Conservation (phyloP, 2,888 invertebrate genomes). For the Plagodis dolabraria region DNA sequence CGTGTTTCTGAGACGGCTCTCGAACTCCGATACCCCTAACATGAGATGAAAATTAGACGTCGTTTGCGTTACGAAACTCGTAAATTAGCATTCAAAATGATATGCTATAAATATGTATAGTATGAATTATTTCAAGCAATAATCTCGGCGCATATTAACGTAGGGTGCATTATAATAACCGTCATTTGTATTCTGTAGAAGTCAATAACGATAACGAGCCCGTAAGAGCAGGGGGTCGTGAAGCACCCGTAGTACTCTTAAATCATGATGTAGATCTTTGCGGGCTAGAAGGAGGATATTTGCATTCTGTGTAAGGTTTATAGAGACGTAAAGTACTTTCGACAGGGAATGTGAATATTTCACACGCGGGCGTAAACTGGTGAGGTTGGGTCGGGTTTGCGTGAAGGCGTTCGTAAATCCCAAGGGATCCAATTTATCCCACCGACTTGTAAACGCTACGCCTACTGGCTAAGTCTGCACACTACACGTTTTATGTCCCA, state of each 20-base stretch:
- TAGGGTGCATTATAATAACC: slow-evolving; percentile 36
- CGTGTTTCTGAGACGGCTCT: slow-evolving; percentile 55
- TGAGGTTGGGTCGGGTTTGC: slow-evolving; percentile 55
- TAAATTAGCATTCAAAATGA: slow-evolving; percentile 23
- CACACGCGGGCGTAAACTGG: slow-evolving; percentile 57
- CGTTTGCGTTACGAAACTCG: slow-evolving; percentile 31
- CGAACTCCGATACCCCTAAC: slow-evolving; percentile 27
- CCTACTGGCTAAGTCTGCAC: slow-evolving; percentile 59
- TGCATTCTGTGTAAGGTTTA: slow-evolving; percentile 41
- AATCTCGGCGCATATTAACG: slow-evolving; percentile 26
- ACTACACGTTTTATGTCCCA: slow-evolving; percentile 63
- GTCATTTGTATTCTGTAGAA: slow-evolving; percentile 39
- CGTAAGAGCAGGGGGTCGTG: slow-evolving; percentile 22
- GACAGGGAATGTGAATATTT: slow-evolving; percentile 68
- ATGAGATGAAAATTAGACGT: slow-evolving; percentile 37
- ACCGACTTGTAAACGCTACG: slow-evolving; percentile 64
- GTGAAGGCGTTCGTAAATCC: slow-evolving; percentile 71
- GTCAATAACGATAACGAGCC: slow-evolving; percentile 35
- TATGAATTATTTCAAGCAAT: slow-evolving; percentile 23
- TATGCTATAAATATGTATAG: slow-evolving; percentile 28
- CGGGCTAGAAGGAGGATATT: slow-evolving; percentile 34
- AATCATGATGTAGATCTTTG: slow-evolving; percentile 35
- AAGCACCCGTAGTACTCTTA: slow-evolving; percentile 25
- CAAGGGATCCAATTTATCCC: slow-evolving; percentile 75
- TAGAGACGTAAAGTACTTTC: slow-evolving; percentile 50